phyloP scores from a whole-genome alignment of 2,888 invertebrate species.

The Brachycybe producta region DNA sequence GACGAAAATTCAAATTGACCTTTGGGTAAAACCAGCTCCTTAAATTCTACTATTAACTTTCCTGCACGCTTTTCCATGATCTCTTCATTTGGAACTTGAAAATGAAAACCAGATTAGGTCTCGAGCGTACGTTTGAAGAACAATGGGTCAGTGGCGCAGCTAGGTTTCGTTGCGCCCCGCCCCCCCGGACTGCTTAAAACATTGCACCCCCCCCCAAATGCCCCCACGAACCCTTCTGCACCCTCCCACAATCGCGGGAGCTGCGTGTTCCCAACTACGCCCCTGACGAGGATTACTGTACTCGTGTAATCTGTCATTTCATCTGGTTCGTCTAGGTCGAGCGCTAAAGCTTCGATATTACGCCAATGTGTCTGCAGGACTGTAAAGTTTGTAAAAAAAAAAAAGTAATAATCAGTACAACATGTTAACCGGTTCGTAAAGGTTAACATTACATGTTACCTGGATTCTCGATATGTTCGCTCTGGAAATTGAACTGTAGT shows the following conservation, averaged over 20 bases:
- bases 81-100: slow-evolving; percentile 3
- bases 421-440: background rate
- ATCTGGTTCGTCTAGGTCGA: slow-evolving; percentile 43
- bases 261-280: too few species aligned
- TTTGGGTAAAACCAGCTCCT: slow-evolving; percentile 3
- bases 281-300: too few species aligned
- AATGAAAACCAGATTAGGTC: background rate
- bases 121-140: background rate
- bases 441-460: slow-evolving; percentile 25
- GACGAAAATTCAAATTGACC: too few species aligned
- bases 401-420: slow-evolving; percentile 12
- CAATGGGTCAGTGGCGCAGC: too few species aligned
- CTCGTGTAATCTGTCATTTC: slow-evolving; percentile 43
- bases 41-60: slow-evolving; percentile 10
- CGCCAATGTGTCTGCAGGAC: slow-evolving; percentile 47
- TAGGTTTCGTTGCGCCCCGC: too few species aligned
- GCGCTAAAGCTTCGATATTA: slow-evolving; percentile 52
- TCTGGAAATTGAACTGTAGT: slow-evolving; percentile 45
- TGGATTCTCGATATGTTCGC: slow-evolving; percentile 54
- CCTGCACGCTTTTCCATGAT: slow-evolving; percentile 14
- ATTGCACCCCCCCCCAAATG: too few species aligned
- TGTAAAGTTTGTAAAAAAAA: too few species aligned
- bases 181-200: too few species aligned
- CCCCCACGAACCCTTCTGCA: too few species aligned
- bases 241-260: too few species aligned